Base-by-base conservation (phyloP, 2,113 vertebrate species). In the Coturnix japonica region DNA sequence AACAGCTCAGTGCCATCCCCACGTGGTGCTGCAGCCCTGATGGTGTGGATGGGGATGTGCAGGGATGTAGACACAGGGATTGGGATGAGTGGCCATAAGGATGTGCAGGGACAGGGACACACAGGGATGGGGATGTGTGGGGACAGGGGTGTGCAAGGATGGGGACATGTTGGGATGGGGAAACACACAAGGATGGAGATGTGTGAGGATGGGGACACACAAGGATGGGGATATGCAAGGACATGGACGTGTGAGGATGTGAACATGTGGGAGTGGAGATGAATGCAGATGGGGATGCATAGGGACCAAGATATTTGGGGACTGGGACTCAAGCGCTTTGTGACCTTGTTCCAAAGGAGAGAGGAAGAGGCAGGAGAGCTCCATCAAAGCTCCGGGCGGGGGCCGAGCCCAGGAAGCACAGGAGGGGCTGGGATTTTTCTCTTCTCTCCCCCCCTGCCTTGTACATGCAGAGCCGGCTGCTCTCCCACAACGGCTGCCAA, bases 401-500 rank as follows among this genome's bases (percentile, higher is more conserved):
- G 66, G 43, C 35, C 2, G 9, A 30, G 47, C 6, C 12, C 28
- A 64, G 66, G 54, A 67, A 44, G 63, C 57, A 9, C n/a, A 13
- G 73, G 83, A 87, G 87, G 63, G 30, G 72, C 47, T 30, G 51
- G 89, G 75, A 81, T 65, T 47, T 77, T 79, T 60, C 37, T 28
- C 13, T 76, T 47, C 31, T 76, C 66, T 37, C 70, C 94, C 65
- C 73, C 60, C 51, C 6, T 31, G 75, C 72, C 74, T 95, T 2
- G 90, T 92, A 88, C 91, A 51, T 16, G 96, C 91, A 90, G 97
- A 97, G 96, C 89, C 93, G 66, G 93, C 95, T 54, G 91, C 96
- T 97, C 97, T 97, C 98, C 97, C 96, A 97, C 97, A 93, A 98
- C 92, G 97, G 95, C 98, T 98, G 98, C 98, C 98, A 98, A 98